Percentiles rank a stretch among this genome's conserved stretches.
These are phyloP conservation scores for Peromyscus melanophrys DNA, from an alignment of 2,797 vertebrate genomes.

Conservation along the genomic window DNA sequence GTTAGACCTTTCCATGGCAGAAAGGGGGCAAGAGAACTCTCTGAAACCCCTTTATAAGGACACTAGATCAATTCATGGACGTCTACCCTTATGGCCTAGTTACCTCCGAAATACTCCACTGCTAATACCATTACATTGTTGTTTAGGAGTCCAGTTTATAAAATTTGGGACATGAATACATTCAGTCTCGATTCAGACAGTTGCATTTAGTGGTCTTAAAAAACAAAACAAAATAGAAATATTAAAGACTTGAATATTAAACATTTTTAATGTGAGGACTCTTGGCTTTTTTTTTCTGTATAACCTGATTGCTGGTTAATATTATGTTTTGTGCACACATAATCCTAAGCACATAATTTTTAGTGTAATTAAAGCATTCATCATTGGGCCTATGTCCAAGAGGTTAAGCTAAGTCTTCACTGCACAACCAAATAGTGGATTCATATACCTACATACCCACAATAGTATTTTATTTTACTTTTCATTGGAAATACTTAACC, in stretches of 20 bases:
- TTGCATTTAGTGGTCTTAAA: not conserved
- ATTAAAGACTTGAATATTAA: constrained; percentile 19
- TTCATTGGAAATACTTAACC: not conserved
- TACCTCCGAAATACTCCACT: not conserved
- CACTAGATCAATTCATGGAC: not conserved
- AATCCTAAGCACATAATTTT: constrained; percentile 63
- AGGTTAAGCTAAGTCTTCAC: constrained; percentile 12
- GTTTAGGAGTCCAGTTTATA: not conserved
- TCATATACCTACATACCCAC: not conserved
- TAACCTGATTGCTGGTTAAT: constrained; percentile 30
- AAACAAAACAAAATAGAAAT: not conserved
- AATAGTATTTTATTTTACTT: not conserved
- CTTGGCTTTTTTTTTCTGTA: constrained; percentile 40
- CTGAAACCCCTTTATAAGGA: not conserved
- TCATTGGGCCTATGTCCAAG: constrained; percentile 27
- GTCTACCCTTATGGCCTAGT: not conserved
- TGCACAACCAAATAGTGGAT: not conserved
- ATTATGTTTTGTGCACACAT: constrained; percentile 20
- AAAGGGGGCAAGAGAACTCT: not conserved
- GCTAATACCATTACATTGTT: not conserved
- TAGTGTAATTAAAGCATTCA: constrained; percentile 59
- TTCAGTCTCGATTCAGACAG: constrained; percentile 16
- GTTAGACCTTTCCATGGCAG: not conserved
- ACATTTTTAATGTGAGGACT: constrained; percentile 27
- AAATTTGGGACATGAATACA: not conserved